Percentiles rank a stretch among this genome's conserved stretches.
Conservation (phyloP, 2,888 invertebrate genomes). For the Crepidodera aurea region DNA sequence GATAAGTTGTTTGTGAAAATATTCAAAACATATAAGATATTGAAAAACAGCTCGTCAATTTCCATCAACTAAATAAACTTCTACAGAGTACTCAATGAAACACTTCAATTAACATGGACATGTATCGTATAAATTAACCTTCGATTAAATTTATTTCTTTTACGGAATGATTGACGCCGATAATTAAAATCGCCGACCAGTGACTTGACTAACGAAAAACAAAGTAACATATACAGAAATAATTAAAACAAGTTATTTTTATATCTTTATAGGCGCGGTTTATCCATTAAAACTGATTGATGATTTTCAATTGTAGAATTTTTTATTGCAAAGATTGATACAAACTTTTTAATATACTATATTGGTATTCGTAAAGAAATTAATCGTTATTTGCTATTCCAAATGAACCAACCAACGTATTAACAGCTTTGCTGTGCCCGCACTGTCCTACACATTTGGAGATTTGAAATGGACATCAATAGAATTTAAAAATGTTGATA, state of each 20-base stretch:
- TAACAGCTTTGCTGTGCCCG: no score
- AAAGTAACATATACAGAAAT: background rate
- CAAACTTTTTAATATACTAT: no score
- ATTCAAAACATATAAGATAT: no score
- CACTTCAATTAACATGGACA: conserved; percentile 8
- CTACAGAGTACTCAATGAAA: conserved; percentile 1
- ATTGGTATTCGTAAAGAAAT: no score
- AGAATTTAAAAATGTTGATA: no score
- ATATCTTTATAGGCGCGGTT: background rate
- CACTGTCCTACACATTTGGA: no score
- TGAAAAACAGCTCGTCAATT: no score
- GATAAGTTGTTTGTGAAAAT: no score
- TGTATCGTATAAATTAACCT: conserved; percentile 10
- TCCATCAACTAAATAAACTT: no score
- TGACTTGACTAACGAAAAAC: conserved; percentile 2
- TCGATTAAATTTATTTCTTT: conserved; percentile 7
- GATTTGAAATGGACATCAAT: no score
- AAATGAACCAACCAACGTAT: no score
- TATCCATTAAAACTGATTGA: background rate
- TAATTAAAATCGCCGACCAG: conserved; percentile 14
- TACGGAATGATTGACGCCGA: conserved; percentile 4
- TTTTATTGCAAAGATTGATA: background rate
- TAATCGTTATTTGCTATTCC: no score
- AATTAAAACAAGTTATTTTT: conserved; percentile 1
- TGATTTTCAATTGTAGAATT: background rate